Percentiles rank a stretch among this genome's conserved stretches.
phyloP scores from a whole-genome alignment of 2,888 invertebrate genomes.

The Drosophila subquinaria region DNA sequence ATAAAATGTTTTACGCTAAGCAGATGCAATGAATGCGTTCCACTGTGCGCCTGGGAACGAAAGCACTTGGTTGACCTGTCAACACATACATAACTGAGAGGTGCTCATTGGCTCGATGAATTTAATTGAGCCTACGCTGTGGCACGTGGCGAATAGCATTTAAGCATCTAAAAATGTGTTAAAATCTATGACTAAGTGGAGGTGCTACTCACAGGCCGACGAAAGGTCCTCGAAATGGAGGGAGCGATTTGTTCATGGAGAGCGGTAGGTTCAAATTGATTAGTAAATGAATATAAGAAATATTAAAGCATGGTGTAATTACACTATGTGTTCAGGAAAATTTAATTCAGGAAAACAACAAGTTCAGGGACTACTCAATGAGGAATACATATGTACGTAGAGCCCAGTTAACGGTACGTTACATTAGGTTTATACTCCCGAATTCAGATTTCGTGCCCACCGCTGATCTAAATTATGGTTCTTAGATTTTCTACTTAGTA shows the following conservation, averaged over 20 bases:
- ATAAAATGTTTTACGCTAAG: neutral
- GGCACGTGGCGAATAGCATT: slow-evolving; percentile 20
- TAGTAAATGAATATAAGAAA: neutral
- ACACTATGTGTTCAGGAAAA: neutral
- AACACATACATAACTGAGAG: slow-evolving; percentile 36
- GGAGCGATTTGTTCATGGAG: neutral
- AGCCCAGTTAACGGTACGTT: neutral
- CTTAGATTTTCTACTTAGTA: neutral
- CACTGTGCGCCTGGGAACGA: slow-evolving; percentile 58
- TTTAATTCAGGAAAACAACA: neutral
- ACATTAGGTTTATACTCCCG: no score
- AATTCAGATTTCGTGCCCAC: no score
- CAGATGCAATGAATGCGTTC: neutral
- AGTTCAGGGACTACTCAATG: neutral
- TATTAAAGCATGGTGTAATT: neutral
- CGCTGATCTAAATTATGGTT: neutral
- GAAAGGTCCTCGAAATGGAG: slow-evolving; percentile 83
- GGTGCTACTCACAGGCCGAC: slow-evolving; percentile 84
- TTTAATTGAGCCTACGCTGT: slow-evolving; percentile 45
- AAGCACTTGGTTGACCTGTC: slow-evolving; percentile 52
- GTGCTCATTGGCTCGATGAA: slow-evolving; percentile 38
- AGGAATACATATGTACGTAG: neutral
- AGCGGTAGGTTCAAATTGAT: neutral
- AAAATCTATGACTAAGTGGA: slow-evolving; percentile 15
- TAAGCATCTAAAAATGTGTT: slow-evolving; percentile 16